Percentiles rank a stretch among this genome's conserved stretches.
These are phyloP conservation scores for Lepeophtheirus nordmannii DNA, from an alignment of 2,888 invertebrate species.

Conservation along the genomic window DNA sequence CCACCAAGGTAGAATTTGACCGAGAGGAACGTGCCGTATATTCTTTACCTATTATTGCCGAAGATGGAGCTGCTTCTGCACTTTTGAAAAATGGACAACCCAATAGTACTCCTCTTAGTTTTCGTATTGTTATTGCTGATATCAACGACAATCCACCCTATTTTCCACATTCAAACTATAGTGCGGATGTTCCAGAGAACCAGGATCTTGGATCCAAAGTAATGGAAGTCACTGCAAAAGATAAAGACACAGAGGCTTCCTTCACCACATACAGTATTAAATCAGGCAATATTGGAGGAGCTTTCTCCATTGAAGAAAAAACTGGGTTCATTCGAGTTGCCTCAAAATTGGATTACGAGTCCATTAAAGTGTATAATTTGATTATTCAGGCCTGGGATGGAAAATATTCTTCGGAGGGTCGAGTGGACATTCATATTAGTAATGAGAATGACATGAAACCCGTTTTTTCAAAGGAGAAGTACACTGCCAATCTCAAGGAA, in stretches of 20 bases:
- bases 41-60: conserved; percentile 73
- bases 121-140: conserved; percentile 80
- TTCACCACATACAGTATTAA: conserved; percentile 71
- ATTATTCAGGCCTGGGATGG: conserved; percentile 18
- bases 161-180: conserved; percentile 57
- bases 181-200: conserved; percentile 47
- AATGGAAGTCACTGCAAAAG: conserved; percentile 70
- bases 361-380: conserved; percentile 42
- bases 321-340: conserved; percentile 49
- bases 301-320: conserved; percentile 42
- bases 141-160: conserved; percentile 87
- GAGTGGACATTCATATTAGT: conserved; percentile 65
- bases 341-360: conserved; percentile 48
- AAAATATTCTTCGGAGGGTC: conserved; percentile 37
- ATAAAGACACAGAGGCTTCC: conserved; percentile 68
- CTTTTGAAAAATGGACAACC: conserved; percentile 45
- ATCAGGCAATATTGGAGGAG: conserved; percentile 66
- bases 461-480: conserved; percentile 52
- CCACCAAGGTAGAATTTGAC: conserved; percentile 63
- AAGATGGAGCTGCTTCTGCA: conserved; percentile 74
- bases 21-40: conserved; percentile 68
- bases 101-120: conserved; percentile 61
- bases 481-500: conserved; percentile 57
- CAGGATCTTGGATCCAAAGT: conserved; percentile 66
- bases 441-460: conserved; percentile 89